Base-by-base conservation (phyloP, 2,113 vertebrate genomes). In the Chrysochloris asiatica region DNA sequence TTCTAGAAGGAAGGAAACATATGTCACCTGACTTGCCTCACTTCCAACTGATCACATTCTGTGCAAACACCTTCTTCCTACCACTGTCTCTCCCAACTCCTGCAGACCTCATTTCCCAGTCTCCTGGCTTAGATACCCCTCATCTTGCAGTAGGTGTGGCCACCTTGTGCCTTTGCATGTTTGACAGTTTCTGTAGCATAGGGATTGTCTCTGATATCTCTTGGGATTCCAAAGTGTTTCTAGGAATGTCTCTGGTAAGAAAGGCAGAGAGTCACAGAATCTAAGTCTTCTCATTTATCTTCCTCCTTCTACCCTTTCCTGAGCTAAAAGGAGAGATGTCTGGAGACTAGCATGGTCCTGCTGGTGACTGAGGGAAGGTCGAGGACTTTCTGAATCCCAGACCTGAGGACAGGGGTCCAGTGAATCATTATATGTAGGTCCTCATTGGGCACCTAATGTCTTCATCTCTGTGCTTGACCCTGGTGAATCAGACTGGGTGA, bases 11-110 rank as follows among this genome's bases (percentile, higher is more conserved):
- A 33, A 19, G 88, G 10, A 11, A 3, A 10, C 48, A 50, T 8
- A 50, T 16, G 48, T 50, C 48, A 54, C 83, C 21, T 28, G 43
- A 28, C 24, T 33, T 8, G 11, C 14, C 12, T 59, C 1, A 9
- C 14, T 36, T 45, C 45, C 3, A 4, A 17, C 26, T 26, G 21
- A 6, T 45, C 8, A 30, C 5, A 16, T 17, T 7, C 50, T 26
- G 3, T 4, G 2, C 0, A 0, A n/a, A 10, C 7, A 2, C 2
- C 1, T 0, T 24, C 47, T 21, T 63, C 9, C 17, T 14, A 4
- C 12, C 2, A 2, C 36, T 5, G 19, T 36, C 48, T 61, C 80
- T 71, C 0, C 36, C 22, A 10, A 14, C 21, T 30, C 43, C n/a
- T n/a, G 1, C 11, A 79, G 30, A 36, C n/a, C 75, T 90, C 41